Base-by-base conservation (phyloP, 2,888 invertebrate species). In the Andrena chrysosceles region DNA sequence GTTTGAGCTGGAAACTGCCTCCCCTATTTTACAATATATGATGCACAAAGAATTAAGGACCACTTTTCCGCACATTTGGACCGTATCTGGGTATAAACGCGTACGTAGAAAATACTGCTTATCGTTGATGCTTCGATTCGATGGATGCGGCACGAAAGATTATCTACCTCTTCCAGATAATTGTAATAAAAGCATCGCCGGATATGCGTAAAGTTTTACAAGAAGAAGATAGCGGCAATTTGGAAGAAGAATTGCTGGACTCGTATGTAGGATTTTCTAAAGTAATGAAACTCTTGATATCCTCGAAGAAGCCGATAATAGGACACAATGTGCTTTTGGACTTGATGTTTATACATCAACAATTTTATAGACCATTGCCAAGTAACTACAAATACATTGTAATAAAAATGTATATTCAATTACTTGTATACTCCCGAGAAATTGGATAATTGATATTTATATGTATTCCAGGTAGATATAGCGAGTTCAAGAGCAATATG, bases 301-400 rank as follows among this genome's bases (percentile, higher is more conserved):
- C 93, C 1, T 92, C 95, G 6, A 95, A 95, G 85, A 97, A 97
- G 94, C 97, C 97, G 2, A 94, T 98, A 29, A 94, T 97, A 31
- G 97, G 97, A 0, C 98, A 98, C 92, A 98, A 98, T 92, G 92
- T 96, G 81, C 95, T 97, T 72, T 93, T 96, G 82, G 98, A 98
- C 93, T 93, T 96, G 0, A 92, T 97, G 88, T 94, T 97, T 31
- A 93, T 97, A 75, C 96, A 96, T 90, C 96, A 96, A 88, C 96
- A 96, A 91, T 97, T 97, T 92, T 95, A 96, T 89, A 95, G 95
- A 67, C 95, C 96, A 0, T 92, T 97, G 69, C 97, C 97, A 42
- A 94, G 95, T 95, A 91, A 91, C 89, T 91, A 72, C 63, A 56
- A 70, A 20, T 56, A 8, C 20, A 66, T 29, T 64, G 33, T 20